A percentile compares a stretch with the other conserved stretches of the same genome.
These are phyloP conservation scores for Volucella zonaria DNA, from an alignment of 2,888 invertebrate genomes.

Conservation along the genomic window DNA sequence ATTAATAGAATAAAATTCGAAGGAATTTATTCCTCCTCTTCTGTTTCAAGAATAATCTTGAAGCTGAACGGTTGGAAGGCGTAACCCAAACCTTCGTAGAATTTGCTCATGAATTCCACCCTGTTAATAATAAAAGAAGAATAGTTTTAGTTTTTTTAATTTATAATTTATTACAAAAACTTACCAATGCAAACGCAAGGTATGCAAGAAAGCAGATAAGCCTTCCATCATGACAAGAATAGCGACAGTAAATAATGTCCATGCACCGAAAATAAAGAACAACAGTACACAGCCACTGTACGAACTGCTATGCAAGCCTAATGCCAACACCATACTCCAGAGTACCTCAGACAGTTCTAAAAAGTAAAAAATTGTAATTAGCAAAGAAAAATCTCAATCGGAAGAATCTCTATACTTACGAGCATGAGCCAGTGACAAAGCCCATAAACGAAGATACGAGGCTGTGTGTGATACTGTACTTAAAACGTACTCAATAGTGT, in stretches of 20 bases:
- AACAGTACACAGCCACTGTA: conserved; percentile 90
- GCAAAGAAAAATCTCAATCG: not conserved
- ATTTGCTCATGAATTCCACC: conserved; percentile 99
- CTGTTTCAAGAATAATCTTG: conserved; percentile 87
- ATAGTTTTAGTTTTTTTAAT: conserved; percentile 18
- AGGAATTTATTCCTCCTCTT: conserved; percentile 80
- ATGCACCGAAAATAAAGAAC: conserved; percentile 93
- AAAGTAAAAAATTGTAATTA: conserved; percentile 78
- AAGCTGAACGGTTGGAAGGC: conserved; percentile 94
- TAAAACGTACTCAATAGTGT: conserved; percentile 97
- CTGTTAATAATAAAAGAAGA: conserved; percentile 82
- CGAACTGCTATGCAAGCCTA: conserved; percentile 86
- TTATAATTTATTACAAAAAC: conserved; percentile 9
- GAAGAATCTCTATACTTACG: conserved; percentile 85
- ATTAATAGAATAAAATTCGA: not conserved
- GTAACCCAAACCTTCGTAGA: conserved; percentile 92
- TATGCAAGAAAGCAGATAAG: conserved; percentile 98
- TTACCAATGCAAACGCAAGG: conserved; percentile 98
- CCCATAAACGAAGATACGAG: conserved; percentile 97
- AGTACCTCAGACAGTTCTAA: conserved; percentile 93
- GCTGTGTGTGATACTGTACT: conserved; percentile 98
- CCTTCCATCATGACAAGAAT: conserved; percentile 99
- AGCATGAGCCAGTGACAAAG: conserved; percentile 95
- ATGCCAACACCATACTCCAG: conserved; percentile 94
- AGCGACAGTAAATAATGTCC: conserved; percentile 95